Evolutionary conservation across 2,888 invertebrate genomes (phyloP).

Genomic region (Hyposoter dolosus): DNA sequence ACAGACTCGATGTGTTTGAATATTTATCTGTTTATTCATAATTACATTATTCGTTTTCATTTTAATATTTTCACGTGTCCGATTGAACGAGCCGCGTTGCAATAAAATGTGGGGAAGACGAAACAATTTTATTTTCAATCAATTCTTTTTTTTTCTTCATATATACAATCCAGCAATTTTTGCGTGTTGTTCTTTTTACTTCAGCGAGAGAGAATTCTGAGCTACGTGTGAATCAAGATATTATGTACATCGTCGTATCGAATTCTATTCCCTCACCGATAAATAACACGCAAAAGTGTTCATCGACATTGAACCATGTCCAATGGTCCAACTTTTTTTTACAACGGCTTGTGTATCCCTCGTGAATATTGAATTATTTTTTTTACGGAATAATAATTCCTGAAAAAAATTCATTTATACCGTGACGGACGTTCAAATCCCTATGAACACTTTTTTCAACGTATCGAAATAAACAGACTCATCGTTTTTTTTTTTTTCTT

Average conservation of each 20-base stretch:
- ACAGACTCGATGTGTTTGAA: constrained; percentile 48
- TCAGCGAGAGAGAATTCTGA: constrained; percentile 1
- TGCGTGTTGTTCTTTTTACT: constrained; percentile 7
- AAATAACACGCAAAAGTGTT: constrained; percentile 71
- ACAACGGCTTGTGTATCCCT: constrained; percentile 32
- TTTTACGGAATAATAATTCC: neutral
- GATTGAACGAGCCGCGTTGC: constrained; percentile 23
- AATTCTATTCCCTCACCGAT: neutral
- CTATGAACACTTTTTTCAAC: neutral
- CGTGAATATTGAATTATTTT: neutral
- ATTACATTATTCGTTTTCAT: neutral
- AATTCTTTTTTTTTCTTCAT: constrained; percentile 54
- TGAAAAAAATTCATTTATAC: neutral
- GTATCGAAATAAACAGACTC: neutral
- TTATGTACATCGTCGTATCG: constrained; percentile 49
- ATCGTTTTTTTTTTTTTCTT: neutral
- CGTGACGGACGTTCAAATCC: constrained; percentile 21
- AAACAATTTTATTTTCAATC: constrained; percentile 66
- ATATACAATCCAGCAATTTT: constrained; percentile 49
- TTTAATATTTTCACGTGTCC: neutral
- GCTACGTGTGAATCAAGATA: constrained; percentile 33
- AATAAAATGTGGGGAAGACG: constrained; percentile 58
- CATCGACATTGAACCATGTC: constrained; percentile 67
- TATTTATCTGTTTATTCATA: constrained; percentile 20
- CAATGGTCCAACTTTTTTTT: constrained; percentile 67